These are phyloP conservation scores for Drosophila subquinaria DNA, from an alignment of 2,888 invertebrate species.

Conservation along the genomic window DNA sequence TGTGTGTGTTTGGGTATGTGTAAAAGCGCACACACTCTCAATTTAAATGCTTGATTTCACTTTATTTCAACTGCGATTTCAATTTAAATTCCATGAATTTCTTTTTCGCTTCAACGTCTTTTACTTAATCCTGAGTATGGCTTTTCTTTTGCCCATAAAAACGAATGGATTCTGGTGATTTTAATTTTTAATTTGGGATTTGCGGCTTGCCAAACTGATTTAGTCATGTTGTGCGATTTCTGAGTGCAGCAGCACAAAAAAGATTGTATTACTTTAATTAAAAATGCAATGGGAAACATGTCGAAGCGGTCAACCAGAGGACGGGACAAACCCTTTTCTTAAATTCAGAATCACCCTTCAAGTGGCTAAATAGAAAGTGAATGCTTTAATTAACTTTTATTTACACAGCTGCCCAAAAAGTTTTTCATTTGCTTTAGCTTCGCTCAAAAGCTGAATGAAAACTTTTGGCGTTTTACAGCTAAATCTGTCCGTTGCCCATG, in stretches of 20 bases:
- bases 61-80: slow-evolving; percentile 81
- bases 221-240: slow-evolving; percentile 10
- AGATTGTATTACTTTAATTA: slow-evolving; percentile 36
- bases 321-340: no score
- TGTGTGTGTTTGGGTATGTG: slow-evolving; percentile 13
- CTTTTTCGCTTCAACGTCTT: slow-evolving; percentile 52
- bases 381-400: slow-evolving; percentile 80
- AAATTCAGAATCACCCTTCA: slow-evolving; percentile 12
- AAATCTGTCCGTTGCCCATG: slow-evolving; percentile 21
- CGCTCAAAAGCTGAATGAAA: slow-evolving; percentile 28
- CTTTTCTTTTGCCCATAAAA: slow-evolving; percentile 55
- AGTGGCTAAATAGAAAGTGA: slow-evolving; percentile 30
- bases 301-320: slow-evolving; percentile 31
- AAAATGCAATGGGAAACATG: slow-evolving; percentile 54
- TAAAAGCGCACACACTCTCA: slow-evolving; percentile 47
- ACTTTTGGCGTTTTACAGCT: slow-evolving; percentile 33
- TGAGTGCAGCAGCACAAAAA: slow-evolving; percentile 18
- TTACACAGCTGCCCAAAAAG: slow-evolving; percentile 56
- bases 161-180: slow-evolving; percentile 67
- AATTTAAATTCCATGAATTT: slow-evolving; percentile 78
- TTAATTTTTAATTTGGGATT: slow-evolving; percentile 74
- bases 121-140: slow-evolving; percentile 54
- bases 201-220: slow-evolving; percentile 24
- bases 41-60: slow-evolving; percentile 80
- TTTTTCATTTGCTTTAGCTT: slow-evolving; percentile 51